A percentile compares a stretch with the other conserved stretches of the same genome.
Conservation (phyloP, 2,888 invertebrate species). For the Dyspetes luteomarginatus region DNA sequence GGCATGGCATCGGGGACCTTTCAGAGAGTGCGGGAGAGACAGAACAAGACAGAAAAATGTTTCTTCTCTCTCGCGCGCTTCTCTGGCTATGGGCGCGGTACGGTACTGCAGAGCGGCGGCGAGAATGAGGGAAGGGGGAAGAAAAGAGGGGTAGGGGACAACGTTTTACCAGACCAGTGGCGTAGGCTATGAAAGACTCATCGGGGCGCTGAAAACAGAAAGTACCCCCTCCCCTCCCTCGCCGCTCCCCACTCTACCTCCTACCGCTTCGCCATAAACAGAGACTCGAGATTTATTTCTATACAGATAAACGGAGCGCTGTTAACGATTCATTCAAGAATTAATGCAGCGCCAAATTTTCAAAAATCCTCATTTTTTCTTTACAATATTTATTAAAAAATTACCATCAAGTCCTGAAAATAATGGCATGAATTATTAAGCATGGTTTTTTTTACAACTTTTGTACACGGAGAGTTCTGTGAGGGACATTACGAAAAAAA, state of each 20-base stretch:
- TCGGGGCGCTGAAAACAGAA: conserved; percentile 13
- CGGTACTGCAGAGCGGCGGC: conserved; percentile 52
- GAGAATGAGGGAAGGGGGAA: conserved; percentile 54
- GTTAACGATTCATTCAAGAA: background rate
- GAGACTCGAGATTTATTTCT: conserved; percentile 1
- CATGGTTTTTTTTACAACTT: background rate
- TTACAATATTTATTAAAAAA: background rate
- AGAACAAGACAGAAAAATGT: conserved; percentile 58
- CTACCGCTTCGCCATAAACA: conserved; percentile 27
- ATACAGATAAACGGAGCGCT: background rate
- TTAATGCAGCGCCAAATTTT: background rate
- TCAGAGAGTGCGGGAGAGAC: conserved; percentile 71
- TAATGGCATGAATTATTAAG: background rate
- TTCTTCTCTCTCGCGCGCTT: conserved; percentile 54
- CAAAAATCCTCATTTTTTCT: background rate
- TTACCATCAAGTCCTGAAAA: background rate
- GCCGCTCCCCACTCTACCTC: background rate
- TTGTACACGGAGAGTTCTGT: background rate
- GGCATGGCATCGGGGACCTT: conserved; percentile 73
- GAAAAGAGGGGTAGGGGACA: conserved; percentile 33
- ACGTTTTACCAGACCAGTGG: conserved; percentile 72
- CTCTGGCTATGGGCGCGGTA: conserved; percentile 63
- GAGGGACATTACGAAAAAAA: background rate
- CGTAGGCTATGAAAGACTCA: conserved; percentile 66
- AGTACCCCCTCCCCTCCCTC: background rate